A percentile compares a stretch with the other conserved stretches of the same genome.
These are phyloP conservation scores for Phymatocera aterrima DNA, from an alignment of 2,888 invertebrate genomes.

Conservation along the genomic window DNA sequence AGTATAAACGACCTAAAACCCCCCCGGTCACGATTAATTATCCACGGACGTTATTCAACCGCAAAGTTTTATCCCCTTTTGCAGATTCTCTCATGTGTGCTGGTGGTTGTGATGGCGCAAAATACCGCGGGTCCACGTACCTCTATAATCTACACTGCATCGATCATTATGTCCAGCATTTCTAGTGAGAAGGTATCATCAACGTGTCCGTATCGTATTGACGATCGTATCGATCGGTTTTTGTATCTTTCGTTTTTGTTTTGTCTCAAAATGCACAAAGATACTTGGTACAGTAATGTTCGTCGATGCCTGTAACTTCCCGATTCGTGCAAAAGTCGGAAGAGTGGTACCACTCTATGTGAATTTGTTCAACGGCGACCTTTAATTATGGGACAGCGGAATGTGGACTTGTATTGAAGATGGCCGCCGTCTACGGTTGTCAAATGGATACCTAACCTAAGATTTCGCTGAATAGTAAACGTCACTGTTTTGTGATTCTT, in stretches of 20 bases:
- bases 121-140: no score
- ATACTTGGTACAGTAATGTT: not conserved
- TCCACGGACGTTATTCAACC: conserved; percentile 19
- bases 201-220: not conserved
- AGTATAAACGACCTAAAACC: conserved; percentile 29
- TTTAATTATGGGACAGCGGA: no score
- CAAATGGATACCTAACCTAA: no score
- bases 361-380: no score
- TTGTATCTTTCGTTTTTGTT: not conserved
- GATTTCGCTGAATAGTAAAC: no score
- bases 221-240: not conserved
- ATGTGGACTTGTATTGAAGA: no score
- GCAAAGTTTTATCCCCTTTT: conserved; percentile 31
- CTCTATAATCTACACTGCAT: not conserved
- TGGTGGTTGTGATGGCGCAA: not conserved
- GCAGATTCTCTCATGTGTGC: not conserved
- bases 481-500: no score
- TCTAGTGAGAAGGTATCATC: not conserved
- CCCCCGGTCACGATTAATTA: conserved; percentile 27
- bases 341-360: no score
- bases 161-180: conserved; percentile 11
- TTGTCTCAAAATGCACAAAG: not conserved
- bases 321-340: no score
- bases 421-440: no score
- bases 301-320: no score